Evolutionary conservation across 2,888 invertebrate genomes (phyloP).

Genomic region (Hypsopygia costalis): DNA sequence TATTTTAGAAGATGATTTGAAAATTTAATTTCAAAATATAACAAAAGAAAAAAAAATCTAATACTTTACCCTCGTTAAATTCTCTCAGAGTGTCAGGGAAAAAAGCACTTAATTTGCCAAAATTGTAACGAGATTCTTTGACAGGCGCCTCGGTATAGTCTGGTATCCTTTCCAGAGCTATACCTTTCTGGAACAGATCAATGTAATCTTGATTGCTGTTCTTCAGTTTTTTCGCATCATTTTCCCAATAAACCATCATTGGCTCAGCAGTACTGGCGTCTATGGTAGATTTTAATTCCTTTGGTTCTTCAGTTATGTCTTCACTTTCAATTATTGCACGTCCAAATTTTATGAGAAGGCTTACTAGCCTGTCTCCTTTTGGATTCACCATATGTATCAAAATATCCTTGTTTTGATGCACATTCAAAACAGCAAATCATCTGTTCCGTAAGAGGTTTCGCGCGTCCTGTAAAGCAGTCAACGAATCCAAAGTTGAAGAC

Average conservation of each 20-base stretch:
- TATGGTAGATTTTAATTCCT: conserved; percentile 27
- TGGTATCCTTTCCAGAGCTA: conserved; percentile 59
- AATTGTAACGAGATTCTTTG: conserved; percentile 71
- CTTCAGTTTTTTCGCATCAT: conserved; percentile 50
- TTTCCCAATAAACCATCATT: conserved; percentile 74
- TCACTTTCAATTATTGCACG: conserved; percentile 44
- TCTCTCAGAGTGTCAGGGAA: conserved; percentile 55
- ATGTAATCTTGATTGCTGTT: conserved; percentile 57
- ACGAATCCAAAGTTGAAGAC: conserved; percentile 77
- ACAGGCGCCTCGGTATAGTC: conserved; percentile 59
- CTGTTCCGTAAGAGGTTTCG: conserved; percentile 62
- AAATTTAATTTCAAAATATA: conserved; percentile 25
- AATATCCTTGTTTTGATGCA: conserved; percentile 49
- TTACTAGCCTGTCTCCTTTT: conserved; percentile 59
- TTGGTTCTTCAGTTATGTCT: conserved; percentile 34
- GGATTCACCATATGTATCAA: conserved; percentile 71
- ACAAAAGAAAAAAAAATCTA: conserved; percentile 31
- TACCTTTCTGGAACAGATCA: conserved; percentile 60
- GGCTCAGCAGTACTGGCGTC: conserved; percentile 44
- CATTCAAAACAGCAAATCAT: conserved; percentile 62
- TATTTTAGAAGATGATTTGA: conserved; percentile 23
- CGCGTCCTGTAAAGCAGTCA: conserved; percentile 79
- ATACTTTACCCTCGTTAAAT: conserved; percentile 67
- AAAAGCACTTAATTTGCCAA: conserved; percentile 49
- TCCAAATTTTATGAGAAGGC: conserved; percentile 65